These are phyloP conservation scores for Brenthis hecate DNA, from an alignment of 2,888 invertebrate genomes.

Conservation along the genomic window DNA sequence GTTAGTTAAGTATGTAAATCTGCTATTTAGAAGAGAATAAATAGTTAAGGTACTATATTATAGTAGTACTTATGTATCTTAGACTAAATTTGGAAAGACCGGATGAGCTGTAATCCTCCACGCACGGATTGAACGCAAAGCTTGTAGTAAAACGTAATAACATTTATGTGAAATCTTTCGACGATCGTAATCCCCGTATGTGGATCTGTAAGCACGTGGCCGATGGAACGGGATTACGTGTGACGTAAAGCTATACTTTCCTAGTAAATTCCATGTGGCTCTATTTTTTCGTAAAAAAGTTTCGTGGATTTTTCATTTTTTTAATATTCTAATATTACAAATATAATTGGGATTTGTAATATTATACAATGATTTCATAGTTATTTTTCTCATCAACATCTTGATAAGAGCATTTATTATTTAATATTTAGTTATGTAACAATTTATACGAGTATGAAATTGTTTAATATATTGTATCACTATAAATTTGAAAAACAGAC, in stretches of 20 bases:
- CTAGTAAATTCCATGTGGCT: slow-evolving; percentile 14
- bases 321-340: not conserved
- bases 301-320: not conserved
- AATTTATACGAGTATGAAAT: no score
- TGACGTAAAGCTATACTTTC: slow-evolving; percentile 20
- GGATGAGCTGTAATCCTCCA: slow-evolving; percentile 38
- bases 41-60: not conserved
- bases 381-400: no score
- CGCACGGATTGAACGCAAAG: slow-evolving; percentile 41
- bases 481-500: no score
- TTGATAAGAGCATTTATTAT: no score
- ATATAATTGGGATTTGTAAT: no score
- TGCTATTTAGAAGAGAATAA: not conserved
- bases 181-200: slow-evolving; percentile 42
- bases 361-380: no score
- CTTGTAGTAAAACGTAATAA: slow-evolving; percentile 43
- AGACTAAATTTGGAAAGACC: slow-evolving; percentile 30
- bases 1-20: no score
- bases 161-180: slow-evolving; percentile 44
- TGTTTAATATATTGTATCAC: no score
- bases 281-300: not conserved
- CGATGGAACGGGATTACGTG: slow-evolving; percentile 28
- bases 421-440: not conserved
- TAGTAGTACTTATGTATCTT: slow-evolving; percentile 16
- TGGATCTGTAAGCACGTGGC: slow-evolving; percentile 28